These are phyloP conservation scores for Drosophila subpulchrella DNA, from an alignment of 1,140 invertebrate species.

Conservation along the genomic window DNA sequence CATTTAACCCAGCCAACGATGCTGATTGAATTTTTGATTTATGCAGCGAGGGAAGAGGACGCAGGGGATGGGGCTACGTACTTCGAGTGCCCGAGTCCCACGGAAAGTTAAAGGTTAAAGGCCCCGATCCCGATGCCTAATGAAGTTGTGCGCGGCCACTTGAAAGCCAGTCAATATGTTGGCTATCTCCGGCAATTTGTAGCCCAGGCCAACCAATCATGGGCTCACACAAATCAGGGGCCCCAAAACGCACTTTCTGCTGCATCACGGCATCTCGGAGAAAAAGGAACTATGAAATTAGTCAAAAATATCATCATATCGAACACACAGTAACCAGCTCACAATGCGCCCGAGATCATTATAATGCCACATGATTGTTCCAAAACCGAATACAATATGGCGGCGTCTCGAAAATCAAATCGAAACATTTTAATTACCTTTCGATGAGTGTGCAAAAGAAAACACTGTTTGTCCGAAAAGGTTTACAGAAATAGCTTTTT, in stretches of 20 bases:
- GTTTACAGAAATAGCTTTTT: constrained; percentile 38
- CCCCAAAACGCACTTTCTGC: constrained; percentile 38
- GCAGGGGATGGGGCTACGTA: constrained; percentile 1
- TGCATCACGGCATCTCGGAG: constrained; percentile 47
- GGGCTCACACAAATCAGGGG: constrained; percentile 23
- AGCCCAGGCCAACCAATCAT: constrained; percentile 57
- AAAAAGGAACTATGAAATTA: constrained; percentile 65
- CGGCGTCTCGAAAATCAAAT: constrained; percentile 57
- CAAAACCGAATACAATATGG: constrained; percentile 52
- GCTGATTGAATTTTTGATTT: constrained; percentile 84
- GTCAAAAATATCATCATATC: constrained; percentile 65
- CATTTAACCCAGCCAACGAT: constrained; percentile 50
- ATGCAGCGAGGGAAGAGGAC: constrained; percentile 37
- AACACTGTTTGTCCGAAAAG: constrained; percentile 38
- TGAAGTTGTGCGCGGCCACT: constrained; percentile 79
- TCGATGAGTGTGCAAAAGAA: constrained; percentile 81
- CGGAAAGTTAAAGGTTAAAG: constrained; percentile 61
- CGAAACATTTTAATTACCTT: constrained; percentile 84
- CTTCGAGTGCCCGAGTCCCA: constrained; percentile 52
- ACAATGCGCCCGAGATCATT: constrained; percentile 50
- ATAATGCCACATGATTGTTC: constrained; percentile 52
- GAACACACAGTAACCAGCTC: constrained; percentile 26
- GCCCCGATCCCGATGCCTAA: constrained; percentile 47
- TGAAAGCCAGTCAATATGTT: constrained; percentile 55
- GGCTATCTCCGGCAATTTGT: constrained; percentile 37